Evolutionary conservation across 2,113 vertebrate genomes (phyloP).

Genomic region (Micromys minutus): DNA sequence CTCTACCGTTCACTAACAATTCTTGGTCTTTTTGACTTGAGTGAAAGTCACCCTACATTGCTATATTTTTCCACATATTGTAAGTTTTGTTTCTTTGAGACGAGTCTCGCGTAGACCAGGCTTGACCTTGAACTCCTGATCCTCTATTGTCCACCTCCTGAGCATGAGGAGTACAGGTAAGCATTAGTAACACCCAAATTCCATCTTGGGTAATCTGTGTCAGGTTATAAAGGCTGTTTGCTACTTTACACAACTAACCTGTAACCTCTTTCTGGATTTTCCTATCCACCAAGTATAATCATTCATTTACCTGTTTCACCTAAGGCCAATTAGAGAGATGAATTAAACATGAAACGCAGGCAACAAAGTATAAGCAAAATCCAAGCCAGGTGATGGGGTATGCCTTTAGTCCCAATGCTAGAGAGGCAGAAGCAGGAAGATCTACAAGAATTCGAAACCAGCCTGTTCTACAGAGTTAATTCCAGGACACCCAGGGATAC

Average conservation of each 20-base stretch:
- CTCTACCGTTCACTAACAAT: neutral
- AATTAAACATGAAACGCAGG: neutral
- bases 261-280: neutral
- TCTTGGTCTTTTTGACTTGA: neutral
- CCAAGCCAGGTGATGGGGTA: neutral
- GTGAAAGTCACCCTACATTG: neutral
- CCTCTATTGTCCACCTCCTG: neutral
- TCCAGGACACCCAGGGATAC: neutral
- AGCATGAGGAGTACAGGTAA: neutral
- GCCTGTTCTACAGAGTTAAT: neutral
- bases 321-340: constrained; percentile 24
- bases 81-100: neutral
- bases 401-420: neutral
- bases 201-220: rapidly evolving
- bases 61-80: neutral
- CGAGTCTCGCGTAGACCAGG: neutral
- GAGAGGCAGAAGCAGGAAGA: neutral
- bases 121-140: neutral
- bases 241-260: neutral
- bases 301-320: neutral
- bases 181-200: neutral
- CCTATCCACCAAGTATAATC: neutral
- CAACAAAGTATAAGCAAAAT: neutral
- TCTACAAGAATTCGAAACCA: neutral
- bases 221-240: neutral